phyloP scores from a whole-genome alignment of 2,888 invertebrate genomes.

The Exephanes ischioxanthus region DNA sequence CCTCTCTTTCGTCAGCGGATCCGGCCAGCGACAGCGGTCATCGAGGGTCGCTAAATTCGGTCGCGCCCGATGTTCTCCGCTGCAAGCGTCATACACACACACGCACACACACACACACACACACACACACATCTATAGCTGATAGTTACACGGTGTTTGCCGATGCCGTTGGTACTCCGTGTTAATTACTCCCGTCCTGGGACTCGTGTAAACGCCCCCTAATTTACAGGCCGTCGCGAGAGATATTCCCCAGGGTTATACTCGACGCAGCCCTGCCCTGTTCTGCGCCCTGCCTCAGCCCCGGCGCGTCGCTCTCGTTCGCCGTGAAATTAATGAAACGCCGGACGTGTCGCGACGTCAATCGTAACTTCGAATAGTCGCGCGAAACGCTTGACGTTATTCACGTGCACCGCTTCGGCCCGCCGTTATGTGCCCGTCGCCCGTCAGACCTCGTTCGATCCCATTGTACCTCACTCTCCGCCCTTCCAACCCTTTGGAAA shows the following conservation, averaged over 20 bases:
- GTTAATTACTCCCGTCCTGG: slow-evolving; percentile 68
- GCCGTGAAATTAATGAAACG: slow-evolving; percentile 64
- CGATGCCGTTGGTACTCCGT: slow-evolving; percentile 51
- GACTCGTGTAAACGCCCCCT: slow-evolving; percentile 65
- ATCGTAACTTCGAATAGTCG: slow-evolving; percentile 58
- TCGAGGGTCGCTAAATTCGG: slow-evolving; percentile 48
- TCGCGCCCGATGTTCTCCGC: slow-evolving; percentile 35
- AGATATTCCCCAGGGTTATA: slow-evolving; percentile 54
- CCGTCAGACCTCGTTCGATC: slow-evolving; percentile 31
- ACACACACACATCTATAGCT: slow-evolving; percentile 12
- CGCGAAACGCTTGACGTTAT: slow-evolving; percentile 51
- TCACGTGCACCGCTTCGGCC: slow-evolving; percentile 25
- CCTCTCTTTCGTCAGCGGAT: slow-evolving; percentile 19
- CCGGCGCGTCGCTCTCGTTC: slow-evolving; percentile 36
- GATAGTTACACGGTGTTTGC: slow-evolving; percentile 43
- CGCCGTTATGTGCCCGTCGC: slow-evolving; percentile 9
- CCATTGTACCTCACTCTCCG: neutral
- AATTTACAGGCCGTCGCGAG: slow-evolving; percentile 66
- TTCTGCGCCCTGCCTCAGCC: neutral
- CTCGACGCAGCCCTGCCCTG: slow-evolving; percentile 20
- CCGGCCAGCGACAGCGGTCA: slow-evolving; percentile 32
- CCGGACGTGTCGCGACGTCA: slow-evolving; percentile 61
- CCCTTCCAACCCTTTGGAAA: neutral
- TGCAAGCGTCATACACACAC: slow-evolving; percentile 1
- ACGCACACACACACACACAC: neutral